A percentile compares a stretch with the other conserved stretches of the same genome.
Evolutionary conservation across 2,797 vertebrate genomes (phyloP).

Genomic region (Alectoris magna): DNA sequence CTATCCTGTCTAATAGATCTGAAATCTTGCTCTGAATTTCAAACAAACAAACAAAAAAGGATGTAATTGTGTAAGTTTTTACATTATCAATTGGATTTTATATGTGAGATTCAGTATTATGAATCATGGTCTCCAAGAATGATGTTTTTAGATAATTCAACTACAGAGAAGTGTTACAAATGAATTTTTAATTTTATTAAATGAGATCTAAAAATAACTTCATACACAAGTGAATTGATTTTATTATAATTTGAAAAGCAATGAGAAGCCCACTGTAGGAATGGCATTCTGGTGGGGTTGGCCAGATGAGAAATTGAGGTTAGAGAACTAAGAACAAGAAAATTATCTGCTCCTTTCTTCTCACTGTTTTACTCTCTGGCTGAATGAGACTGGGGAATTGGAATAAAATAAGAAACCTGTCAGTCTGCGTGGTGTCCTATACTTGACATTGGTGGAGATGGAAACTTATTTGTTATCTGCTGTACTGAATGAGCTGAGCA

Average conservation of each 20-base stretch:
- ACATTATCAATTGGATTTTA: not conserved
- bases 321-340: conserved; percentile 25
- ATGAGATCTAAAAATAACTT: conserved; percentile 21
- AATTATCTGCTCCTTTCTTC: conserved; percentile 48
- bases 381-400: conserved; percentile 50
- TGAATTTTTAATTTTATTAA: not conserved
- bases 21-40: not conserved
- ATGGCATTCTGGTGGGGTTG: not conserved
- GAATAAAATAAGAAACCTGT: conserved; percentile 64
- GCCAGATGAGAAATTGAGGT: conserved; percentile 38
- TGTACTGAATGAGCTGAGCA: not conserved
- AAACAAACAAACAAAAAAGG: not conserved
- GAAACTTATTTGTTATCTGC: conserved; percentile 1
- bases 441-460: conserved; percentile 45
- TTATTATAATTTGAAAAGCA: conserved; percentile 10
- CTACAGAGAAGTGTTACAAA: not conserved
- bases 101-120: not conserved
- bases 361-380: conserved; percentile 42
- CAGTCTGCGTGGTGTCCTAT: conserved; percentile 52
- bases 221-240: not conserved
- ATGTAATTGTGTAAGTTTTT: not conserved
- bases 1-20: too few species aligned
- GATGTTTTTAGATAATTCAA: not conserved
- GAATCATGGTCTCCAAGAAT: not conserved
- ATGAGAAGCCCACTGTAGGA: not conserved